Evolutionary conservation across 2,113 vertebrate species (phyloP), one percentile per base, ranked within the genome.

Genomic region (Ceyx melanurus): DNA sequence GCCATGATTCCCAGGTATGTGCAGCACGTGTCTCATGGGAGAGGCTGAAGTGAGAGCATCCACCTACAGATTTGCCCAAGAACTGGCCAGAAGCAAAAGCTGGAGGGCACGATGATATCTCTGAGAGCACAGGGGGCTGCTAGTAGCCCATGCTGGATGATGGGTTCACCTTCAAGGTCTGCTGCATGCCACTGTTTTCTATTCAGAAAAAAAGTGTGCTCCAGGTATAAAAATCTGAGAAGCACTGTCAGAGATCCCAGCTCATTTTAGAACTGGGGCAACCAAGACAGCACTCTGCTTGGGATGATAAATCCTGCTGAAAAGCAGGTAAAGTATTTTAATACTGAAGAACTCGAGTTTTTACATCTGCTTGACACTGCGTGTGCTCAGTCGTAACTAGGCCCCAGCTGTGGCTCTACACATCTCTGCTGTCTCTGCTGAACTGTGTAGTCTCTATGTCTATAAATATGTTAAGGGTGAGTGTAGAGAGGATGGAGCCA

Each of bases 21-120:
- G 46, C 74, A 42, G 53, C 4, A 1, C 0, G 0, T 6, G 40
- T 90, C 45, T 51, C 2, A 1, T 25, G 72, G 48, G 66, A 89
- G 61, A 33, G 45, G 61, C n/a, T 79, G 57, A 46, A n/a, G 15
- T 19, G 45, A 0, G 45, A 0, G 0, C 11, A 43, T 70, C 60
- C 11, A 17, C 50, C 22, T 22, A 21, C 12, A 13, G 65, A n/a
- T 68, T 37, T 77, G 75, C 80, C 60, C 37, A 43, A 58, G 46
- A 66, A 33, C 14, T 48, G 35, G 22, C 37, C 72, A 86, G 46
- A 21, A 82, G 26, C 53, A 43, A 57, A 93, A 86, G 51, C 51
- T 37, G 56, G 45, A 61, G 42, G 35, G 12, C 40, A 51, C 5
- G 0, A 0, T 26, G 28, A 26, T 46, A 14, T 23, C 51, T 42